Base-by-base conservation (phyloP, 2,888 invertebrate species). In the Drosophila peninsularis region DNA sequence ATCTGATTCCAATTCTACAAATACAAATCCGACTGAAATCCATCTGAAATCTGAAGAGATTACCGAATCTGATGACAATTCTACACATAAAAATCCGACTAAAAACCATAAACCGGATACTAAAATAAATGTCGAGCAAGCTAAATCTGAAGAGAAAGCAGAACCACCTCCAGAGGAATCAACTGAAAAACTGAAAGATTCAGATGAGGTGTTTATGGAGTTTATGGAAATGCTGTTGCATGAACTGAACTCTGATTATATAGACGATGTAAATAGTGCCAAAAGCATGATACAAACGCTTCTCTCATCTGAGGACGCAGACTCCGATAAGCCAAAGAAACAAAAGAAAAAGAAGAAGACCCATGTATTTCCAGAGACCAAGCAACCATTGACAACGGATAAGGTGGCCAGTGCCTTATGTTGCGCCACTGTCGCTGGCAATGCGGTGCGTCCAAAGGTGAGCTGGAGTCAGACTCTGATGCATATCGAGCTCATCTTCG, bases 361-460 rank as follows among this genome's bases (percentile, higher is more conserved):
- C 2, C 10, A 24, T 13, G 0, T 7, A 24, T 17, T 27, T 3
- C 3, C 11, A 1, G 36, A 27, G 17, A 4, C 32, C 5, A 55
- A 21, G 10, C 11, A 19, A 19, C 11, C 36, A 17, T 13, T 39
- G 9, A 42, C n/a, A 2, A 9, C 45, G 3, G 32, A 11, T 19
- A 32, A 21, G 9, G 1, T 52, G 13, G 41, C 27, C 32, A 21
- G 37, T 10, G 50, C 60, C 0, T 5, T 82, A 2, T 27, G 37
- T 34, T 70, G 62, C 24, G 44, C 54, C 11, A 7, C 3, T 1
- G 36, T 49, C 5, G 34, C 39, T 1, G 45, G 47, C 1, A 58
- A 50, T 11, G 47, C 63, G 11, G 75, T 71, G 6, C 65, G 71
- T 41, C 89, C 87, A 2, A 68, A 54, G 49, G 84, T 88, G 1